These are phyloP conservation scores for Hippopotamus amphibius DNA, from an alignment of 2,113 vertebrate species.

Conservation along the genomic window DNA sequence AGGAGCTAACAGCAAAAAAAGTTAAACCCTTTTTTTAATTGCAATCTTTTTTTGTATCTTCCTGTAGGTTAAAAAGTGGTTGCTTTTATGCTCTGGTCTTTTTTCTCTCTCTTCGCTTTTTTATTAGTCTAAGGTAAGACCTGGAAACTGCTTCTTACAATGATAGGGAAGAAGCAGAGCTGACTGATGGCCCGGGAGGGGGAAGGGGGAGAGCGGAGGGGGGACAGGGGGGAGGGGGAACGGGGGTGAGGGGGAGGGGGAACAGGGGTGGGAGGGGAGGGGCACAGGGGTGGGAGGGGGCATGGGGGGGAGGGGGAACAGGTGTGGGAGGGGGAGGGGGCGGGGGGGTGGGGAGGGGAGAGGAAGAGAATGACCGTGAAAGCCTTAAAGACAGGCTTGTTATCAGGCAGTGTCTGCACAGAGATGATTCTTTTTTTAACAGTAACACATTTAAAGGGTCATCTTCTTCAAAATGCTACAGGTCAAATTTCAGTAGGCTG, in stretches of 20 bases:
- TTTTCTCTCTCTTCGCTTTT: neutral
- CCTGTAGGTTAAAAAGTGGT: neutral
- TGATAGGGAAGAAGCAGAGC: neutral
- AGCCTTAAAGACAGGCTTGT: neutral
- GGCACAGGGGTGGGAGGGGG: too few species aligned
- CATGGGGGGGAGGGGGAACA: too few species aligned
- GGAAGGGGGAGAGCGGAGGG: too few species aligned
- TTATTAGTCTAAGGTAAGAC: neutral
- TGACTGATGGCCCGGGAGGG: neutral
- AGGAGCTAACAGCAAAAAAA: neutral
- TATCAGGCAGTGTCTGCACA: conserved; percentile 35
- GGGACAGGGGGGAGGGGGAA: too few species aligned
- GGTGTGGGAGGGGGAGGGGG: neutral
- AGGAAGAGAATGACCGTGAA: neutral
- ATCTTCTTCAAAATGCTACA: conserved; percentile 61
- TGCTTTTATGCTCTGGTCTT: neutral
- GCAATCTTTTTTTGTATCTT: neutral
- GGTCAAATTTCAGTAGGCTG: conserved; percentile 41
- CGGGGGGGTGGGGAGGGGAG: too few species aligned
- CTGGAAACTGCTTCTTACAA: neutral
- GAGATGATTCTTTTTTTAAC: conserved; percentile 11
- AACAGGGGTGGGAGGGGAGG: neutral
- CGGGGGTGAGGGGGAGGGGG: too few species aligned
- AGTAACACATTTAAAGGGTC: conserved; percentile 50
- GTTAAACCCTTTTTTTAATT: neutral